Conservation (phyloP, 2,113 vertebrate genomes). For the Plotosus lineatus region DNA sequence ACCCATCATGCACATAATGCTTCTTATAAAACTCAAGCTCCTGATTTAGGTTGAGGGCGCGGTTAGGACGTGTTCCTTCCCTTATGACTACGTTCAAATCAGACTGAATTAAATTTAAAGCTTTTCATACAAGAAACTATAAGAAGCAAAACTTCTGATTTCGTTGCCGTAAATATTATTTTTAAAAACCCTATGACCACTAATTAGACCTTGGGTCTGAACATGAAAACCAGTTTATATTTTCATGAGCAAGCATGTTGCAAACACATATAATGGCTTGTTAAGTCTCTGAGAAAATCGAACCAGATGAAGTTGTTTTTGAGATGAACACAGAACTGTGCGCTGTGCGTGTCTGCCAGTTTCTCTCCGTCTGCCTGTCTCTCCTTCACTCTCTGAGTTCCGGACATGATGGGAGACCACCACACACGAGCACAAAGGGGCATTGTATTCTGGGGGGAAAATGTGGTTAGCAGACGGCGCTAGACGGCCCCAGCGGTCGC, state of each 20-base stretch:
- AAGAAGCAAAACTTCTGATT: background rate
- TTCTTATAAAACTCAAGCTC: background rate
- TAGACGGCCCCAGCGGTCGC: slow-evolving; percentile 68
- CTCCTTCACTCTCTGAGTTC: slow-evolving; percentile 39
- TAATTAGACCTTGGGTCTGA: background rate
- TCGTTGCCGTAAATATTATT: background rate
- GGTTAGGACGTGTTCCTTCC: background rate
- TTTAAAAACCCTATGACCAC: background rate
- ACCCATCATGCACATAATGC: background rate
- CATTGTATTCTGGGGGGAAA: slow-evolving; percentile 74
- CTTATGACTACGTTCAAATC: background rate
- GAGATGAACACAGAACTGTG: slow-evolving; percentile 9
- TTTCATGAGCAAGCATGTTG: slow-evolving; percentile 7
- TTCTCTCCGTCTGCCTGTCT: slow-evolving; percentile 11
- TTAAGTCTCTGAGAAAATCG: slow-evolving; percentile 8
- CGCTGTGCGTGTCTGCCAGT: background rate
- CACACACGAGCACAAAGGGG: slow-evolving; percentile 75
- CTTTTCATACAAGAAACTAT: background rate
- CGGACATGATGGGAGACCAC: slow-evolving; percentile 61
- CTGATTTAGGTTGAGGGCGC: too few species aligned
- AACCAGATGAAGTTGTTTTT: slow-evolving; percentile 6
- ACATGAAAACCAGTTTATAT: background rate
- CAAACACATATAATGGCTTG: background rate
- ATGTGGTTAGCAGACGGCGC: slow-evolving; percentile 76
- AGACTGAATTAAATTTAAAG: background rate